Base-by-base conservation (phyloP, 2,888 invertebrate genomes). In the Dryomyza anilis region DNA sequence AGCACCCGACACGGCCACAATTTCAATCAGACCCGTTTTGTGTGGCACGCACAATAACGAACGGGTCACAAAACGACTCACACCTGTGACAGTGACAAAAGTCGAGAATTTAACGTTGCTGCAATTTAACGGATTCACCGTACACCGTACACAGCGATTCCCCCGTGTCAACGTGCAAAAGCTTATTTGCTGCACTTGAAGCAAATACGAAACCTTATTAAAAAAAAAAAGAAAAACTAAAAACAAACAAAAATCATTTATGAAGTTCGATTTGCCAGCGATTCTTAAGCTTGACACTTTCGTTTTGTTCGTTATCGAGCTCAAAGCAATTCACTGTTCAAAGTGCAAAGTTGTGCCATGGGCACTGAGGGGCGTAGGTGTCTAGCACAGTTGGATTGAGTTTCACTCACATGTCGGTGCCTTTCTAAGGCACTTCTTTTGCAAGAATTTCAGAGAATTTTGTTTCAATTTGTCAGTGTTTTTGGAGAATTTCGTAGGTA, bases 401-500 rank as follows among this genome's bases (percentile, higher is more conserved):
- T 16, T 50, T 50, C 10, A 2, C 27, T 10, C 3, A 25, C 12
- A 50, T n/a, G n/a, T n/a, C n/a, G 10, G 14, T 27, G 23, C 4
- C 50, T 27, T 27, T 50, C 14, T n/a, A 21, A 25, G 23, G 23
- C 25, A 16, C 16, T 43, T 43, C 16, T 43, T 43, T 19, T 7
- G n/a, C 43, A 43, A 16, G 16, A 43, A 43, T 16, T 43, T 43
- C 43, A 19, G n/a, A 43, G 55, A 55, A 55, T 55, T 55, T 8
- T 36, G 55, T 55, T 55, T n/a, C 73, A 76, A 77, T 77, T 75
- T 75, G 76, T 75, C 75, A n/a, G n/a, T n/a, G n/a, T n/a, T n/a
- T n/a, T n/a, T n/a, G n/a, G n/a, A n/a, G n/a, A n/a, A n/a, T n/a
- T n/a, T n/a, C n/a, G n/a, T n/a, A n/a, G n/a, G n/a, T n/a, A n/a